Base-by-base conservation (phyloP, 2,797 vertebrate species). In the Myotis pilosus region DNA sequence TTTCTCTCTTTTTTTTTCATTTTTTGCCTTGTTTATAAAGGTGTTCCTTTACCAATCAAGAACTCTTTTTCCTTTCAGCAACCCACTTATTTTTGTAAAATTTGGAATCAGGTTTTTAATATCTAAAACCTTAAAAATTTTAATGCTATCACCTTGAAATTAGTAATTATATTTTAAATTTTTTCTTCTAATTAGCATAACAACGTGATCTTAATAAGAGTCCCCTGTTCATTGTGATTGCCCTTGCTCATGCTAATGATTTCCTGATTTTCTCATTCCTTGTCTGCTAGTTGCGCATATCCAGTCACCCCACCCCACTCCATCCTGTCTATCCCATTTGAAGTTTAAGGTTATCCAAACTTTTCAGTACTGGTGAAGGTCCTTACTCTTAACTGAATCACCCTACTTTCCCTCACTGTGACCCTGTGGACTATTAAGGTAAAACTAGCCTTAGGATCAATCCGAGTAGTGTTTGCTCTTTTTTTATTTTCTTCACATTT, bases 51-150 rank as follows among this genome's bases (percentile, higher is more conserved):
- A 72, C 23, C 71, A 71, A 53, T 60, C 69, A 83, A 25, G 38
- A 12, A 28, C 8, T 68, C 5, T n/a, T 76, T 94, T 76, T 75
- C 53, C 60, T 11, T 76, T 83, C 23, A 57, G 6, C 41, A 69
- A 19, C 76, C 7, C 36, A 38, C 6, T 84, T 84, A 41, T 28
- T 84, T 95, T 80, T 89, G 22, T 51, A 72, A 90, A 95, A 90
- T 49, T 89, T 53, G 81, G 41, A 81, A 76, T 74, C 11, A 75
- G 49, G 0, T 51, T 72, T 69, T 78, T 78, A 55, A 64, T 71
- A 49, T 66, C 9, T 28, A 84, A 36, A 78, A n/a, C 1, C 5
- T 55, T 83, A 30, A 79, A 75, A 44, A 62, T 62, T 75, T 44
- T 66, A 91, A 80, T 64, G 44, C 53, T 3, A 36, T 76, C 17